Percentiles rank a stretch among this genome's conserved stretches.
Evolutionary conservation across 2,888 invertebrate species (phyloP).

Genomic region (Elysia crispata): DNA sequence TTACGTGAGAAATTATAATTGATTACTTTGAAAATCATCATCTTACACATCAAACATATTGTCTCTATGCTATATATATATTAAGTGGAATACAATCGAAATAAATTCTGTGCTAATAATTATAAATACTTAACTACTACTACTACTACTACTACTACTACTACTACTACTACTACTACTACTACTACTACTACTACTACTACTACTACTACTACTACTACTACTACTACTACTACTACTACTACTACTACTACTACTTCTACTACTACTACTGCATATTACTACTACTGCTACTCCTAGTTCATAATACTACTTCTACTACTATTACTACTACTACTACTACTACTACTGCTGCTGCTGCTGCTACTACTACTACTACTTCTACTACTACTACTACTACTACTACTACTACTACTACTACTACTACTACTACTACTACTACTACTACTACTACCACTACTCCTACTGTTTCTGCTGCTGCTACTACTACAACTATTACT

Average conservation of each 20-base stretch:
- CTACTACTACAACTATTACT: no score
- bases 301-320: not conserved
- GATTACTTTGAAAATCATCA: constrained; percentile 1
- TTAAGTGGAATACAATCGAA: not conserved
- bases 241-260: constrained; percentile 25
- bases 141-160: constrained; percentile 26
- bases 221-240: no score
- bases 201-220: constrained; percentile 21
- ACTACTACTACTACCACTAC: constrained; percentile 22
- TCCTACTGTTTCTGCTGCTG: no score
- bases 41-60: no score
- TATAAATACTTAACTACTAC: not conserved
- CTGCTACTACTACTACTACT: constrained; percentile 32
- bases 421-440: constrained; percentile 26
- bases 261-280: no score
- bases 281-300: no score
- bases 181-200: not conserved
- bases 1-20: no score
- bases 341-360: constrained; percentile 13
- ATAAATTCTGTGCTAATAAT: not conserved
- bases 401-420: constrained; percentile 15
- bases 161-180: not conserved
- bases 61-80: no score
- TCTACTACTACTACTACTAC: constrained; percentile 29
- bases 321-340: constrained; percentile 35